These are phyloP conservation scores for Chlorodrepanis virens DNA, from an alignment of 2,113 vertebrate species.

Conservation along the genomic window DNA sequence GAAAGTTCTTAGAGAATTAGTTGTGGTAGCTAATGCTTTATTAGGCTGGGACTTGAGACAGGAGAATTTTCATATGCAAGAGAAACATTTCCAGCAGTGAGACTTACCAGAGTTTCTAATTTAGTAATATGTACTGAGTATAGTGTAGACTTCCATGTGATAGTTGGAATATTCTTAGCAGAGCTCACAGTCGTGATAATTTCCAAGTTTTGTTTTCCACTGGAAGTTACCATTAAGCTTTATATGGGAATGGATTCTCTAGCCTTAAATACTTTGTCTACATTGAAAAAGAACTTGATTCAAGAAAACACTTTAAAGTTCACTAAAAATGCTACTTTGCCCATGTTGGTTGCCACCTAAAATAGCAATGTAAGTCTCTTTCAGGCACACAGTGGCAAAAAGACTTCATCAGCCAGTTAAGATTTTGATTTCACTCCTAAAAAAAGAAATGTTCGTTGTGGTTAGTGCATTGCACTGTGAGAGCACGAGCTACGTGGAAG, in stretches of 20 bases:
- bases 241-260: neutral
- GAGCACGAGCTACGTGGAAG: neutral
- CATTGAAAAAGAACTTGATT: neutral
- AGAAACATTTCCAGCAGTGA: neutral
- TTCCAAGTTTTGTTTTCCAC: neutral
- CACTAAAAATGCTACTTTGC: neutral
- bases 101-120: neutral
- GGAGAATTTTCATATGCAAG: neutral
- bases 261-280: neutral
- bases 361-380: neutral
- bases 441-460: neutral
- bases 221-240: neutral
- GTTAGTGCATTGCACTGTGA: neutral
- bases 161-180: neutral
- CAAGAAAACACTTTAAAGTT: neutral
- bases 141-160: neutral
- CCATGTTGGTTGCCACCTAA: neutral
- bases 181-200: neutral
- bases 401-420: neutral
- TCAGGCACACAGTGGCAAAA: neutral
- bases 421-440: neutral
- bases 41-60: neutral
- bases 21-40: neutral
- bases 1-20: neutral
- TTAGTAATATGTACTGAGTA: neutral